phyloP scores from a whole-genome alignment of 2,113 vertebrate genomes.

The Lepidothrix coronata region DNA sequence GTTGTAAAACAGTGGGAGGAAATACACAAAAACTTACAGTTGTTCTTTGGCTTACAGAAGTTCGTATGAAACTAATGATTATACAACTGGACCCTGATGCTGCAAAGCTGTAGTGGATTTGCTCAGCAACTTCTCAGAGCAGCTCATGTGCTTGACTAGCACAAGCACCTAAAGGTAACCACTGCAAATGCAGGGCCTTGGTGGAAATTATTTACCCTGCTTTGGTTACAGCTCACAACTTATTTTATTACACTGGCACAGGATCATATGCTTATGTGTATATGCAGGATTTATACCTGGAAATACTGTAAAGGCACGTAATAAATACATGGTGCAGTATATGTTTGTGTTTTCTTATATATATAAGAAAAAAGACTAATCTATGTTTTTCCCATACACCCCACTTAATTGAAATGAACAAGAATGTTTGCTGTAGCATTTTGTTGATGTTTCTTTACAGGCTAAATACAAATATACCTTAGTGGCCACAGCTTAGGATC shows the following conservation, averaged over 20 bases:
- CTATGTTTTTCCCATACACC: background rate
- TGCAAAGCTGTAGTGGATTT: background rate
- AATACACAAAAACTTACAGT: background rate
- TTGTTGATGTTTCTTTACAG: background rate
- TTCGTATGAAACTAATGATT: background rate
- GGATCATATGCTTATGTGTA: background rate
- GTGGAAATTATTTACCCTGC: background rate
- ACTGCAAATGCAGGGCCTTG: background rate
- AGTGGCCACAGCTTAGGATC: background rate
- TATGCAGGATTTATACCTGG: background rate
- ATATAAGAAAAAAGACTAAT: background rate
- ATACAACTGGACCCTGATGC: background rate
- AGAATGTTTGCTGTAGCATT: background rate
- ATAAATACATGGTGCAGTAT: background rate
- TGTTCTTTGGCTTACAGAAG: background rate
- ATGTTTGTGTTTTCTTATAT: rapidly evolving
- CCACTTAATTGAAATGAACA: background rate
- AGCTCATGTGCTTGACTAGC: background rate
- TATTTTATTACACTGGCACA: background rate
- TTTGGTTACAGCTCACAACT: background rate
- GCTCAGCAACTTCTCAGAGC: background rate
- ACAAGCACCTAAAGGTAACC: background rate
- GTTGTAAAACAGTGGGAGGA: background rate
- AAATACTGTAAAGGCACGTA: background rate
- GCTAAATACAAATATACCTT: background rate